A percentile compares a stretch with the other conserved stretches of the same genome.
Conservation (phyloP, 1,140 invertebrate species). For the Carcinoscorpius rotundicauda region DNA sequence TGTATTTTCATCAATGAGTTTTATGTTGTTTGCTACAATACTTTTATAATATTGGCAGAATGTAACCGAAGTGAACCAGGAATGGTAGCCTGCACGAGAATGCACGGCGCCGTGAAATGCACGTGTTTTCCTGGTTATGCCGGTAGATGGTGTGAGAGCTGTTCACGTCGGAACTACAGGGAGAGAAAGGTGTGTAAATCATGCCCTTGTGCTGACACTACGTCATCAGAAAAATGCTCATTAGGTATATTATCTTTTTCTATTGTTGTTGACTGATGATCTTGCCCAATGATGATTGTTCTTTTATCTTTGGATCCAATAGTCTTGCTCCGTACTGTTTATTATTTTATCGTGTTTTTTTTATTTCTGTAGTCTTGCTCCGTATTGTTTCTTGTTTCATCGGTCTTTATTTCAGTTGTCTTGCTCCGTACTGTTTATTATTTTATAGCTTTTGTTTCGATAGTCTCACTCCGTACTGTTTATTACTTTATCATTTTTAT, state of each 20-base stretch:
- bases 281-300: too few relatives aligned
- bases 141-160: conserved; percentile 21
- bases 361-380: too few relatives aligned
- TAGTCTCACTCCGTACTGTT: background rate
- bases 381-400: too few relatives aligned
- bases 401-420: background rate
- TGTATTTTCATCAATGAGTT: too few relatives aligned
- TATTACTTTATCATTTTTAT: background rate
- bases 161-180: conserved; percentile 16
- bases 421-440: background rate
- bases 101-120: conserved; percentile 18
- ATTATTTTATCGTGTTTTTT: conserved; percentile 1
- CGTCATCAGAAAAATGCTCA: conserved; percentile 21
- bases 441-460: background rate
- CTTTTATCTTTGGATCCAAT: too few relatives aligned
- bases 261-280: background rate
- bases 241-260: conserved; percentile 12
- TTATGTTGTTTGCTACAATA: too few relatives aligned
- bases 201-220: conserved; percentile 21
- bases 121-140: conserved; percentile 18
- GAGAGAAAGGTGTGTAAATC: conserved; percentile 16
- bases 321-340: background rate
- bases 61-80: conserved; percentile 22
- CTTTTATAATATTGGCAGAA: background rate
- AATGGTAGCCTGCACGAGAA: conserved; percentile 19